Base-by-base conservation (phyloP, 2,113 vertebrate genomes). In the Scomber scombrus region DNA sequence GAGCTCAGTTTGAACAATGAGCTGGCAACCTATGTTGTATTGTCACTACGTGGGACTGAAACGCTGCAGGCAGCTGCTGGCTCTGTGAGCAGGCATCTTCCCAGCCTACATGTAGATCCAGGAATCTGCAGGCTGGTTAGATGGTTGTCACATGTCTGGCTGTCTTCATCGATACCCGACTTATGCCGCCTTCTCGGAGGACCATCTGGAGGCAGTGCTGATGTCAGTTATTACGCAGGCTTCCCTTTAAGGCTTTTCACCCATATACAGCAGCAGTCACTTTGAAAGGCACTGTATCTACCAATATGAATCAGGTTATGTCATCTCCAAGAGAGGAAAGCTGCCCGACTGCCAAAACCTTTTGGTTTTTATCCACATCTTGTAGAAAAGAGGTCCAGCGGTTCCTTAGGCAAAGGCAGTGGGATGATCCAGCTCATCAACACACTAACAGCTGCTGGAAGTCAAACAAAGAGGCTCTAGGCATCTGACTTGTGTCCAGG, bases 91-190 rank as follows among this genome's bases (percentile, higher is more conserved):
- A 97, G 96, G 96, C 97, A 97, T 97, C 96, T 97, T 96, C 93
- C 96, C 96, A 97, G 97, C 95, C 96, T 98, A 96, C 97, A 97
- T 91, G 97, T 97, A 95, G 97, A 97, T 97, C 96, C 95, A 88
- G 92, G 96, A 95, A 96, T 98, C 96, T 98, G 97, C 97, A 97
- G 97, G 96, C 96, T 98, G 97, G 97, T 97, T 97, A 97, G 97
- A 97, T 98, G 97, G 97, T 98, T 97, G 97, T 97, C 96, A 96
- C 95, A 95, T 94, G 94, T 94, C 95, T 91, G 94, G 95, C 92
- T 90, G 86, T 91, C 87, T 87, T 93, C 95, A 46, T 70, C 91
- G 0, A 16, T 40, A n/a, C 61, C 21, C 9, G 8, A 54, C 62
- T 71, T 45, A 21, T 50, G 52, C 49, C 12, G 1, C 18, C 34